Evolutionary conservation across 2,113 vertebrate genomes (phyloP).

Genomic region (Tichodroma muraria): DNA sequence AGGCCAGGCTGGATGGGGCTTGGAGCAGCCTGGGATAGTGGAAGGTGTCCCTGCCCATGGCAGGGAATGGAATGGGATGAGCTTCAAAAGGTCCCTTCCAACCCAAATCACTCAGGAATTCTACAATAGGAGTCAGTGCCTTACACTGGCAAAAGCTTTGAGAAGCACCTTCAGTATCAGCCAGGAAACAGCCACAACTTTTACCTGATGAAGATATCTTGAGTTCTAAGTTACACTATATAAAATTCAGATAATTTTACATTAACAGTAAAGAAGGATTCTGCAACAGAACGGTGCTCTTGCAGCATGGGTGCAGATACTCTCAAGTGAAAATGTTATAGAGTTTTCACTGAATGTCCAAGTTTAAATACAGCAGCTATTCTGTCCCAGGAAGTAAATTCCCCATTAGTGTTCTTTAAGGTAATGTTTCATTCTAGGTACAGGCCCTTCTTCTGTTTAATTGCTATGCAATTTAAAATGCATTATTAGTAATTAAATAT

Average conservation of each 20-base stretch:
- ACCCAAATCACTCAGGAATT: neutral
- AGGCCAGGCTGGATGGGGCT: neutral
- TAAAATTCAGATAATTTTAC: neutral
- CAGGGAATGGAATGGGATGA: rapidly evolving
- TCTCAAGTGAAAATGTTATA: neutral
- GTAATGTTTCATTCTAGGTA: neutral
- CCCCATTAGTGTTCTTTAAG: neutral
- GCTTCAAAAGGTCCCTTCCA: neutral
- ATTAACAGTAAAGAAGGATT: neutral
- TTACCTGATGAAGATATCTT: neutral
- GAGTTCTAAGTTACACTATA: neutral
- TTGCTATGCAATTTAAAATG: neutral
- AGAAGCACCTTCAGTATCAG: neutral
- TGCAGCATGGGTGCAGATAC: neutral
- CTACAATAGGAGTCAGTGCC: neutral
- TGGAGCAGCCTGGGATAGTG: neutral
- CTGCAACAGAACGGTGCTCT: neutral
- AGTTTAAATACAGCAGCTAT: neutral
- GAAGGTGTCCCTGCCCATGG: neutral
- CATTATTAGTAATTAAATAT: neutral
- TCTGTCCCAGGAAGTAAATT: neutral
- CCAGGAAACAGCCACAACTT: neutral
- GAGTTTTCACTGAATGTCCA: neutral
- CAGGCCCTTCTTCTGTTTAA: neutral
- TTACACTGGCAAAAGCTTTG: neutral